Conservation (phyloP, 2,797 vertebrate species). For the Danio choprae region DNA sequence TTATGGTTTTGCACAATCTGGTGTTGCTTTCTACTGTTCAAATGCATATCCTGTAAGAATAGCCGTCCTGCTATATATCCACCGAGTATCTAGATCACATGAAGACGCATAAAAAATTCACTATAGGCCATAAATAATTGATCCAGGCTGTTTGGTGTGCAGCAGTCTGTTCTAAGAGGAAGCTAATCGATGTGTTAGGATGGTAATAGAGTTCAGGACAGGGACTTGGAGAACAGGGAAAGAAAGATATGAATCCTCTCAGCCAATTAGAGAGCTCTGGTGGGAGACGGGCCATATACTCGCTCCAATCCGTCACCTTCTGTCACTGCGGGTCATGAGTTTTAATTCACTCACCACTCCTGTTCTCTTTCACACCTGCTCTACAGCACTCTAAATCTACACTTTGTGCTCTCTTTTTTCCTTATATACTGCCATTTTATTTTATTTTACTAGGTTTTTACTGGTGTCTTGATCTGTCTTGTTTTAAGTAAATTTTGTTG, state of each 20-base stretch:
- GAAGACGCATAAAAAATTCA: conserved; percentile 35
- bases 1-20: conserved; percentile 7
- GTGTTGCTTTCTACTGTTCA: neutral
- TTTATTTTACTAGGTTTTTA: too few species aligned
- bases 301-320: conserved; percentile 51
- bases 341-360: conserved; percentile 22
- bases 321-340: conserved; percentile 42
- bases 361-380: neutral
- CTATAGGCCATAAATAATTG: conserved; percentile 61
- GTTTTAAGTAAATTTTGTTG: too few species aligned
- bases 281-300: conserved; percentile 40
- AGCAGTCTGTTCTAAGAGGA: conserved; percentile 26
- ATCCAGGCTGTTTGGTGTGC: conserved; percentile 43
- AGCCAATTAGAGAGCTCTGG: conserved; percentile 67
- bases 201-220: conserved; percentile 69
- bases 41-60: conserved; percentile 8
- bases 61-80: neutral
- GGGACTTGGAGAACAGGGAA: conserved; percentile 55
- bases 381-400: neutral
- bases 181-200: conserved; percentile 68
- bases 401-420: neutral
- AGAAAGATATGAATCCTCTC: conserved; percentile 49
- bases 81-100: conserved; percentile 4
- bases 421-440: too few species aligned
- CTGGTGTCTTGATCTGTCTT: too few species aligned